Evolutionary conservation across 2,888 invertebrate species (phyloP), one percentile per base, ranked within the genome.

Genomic region (Cosmia pyralina): DNA sequence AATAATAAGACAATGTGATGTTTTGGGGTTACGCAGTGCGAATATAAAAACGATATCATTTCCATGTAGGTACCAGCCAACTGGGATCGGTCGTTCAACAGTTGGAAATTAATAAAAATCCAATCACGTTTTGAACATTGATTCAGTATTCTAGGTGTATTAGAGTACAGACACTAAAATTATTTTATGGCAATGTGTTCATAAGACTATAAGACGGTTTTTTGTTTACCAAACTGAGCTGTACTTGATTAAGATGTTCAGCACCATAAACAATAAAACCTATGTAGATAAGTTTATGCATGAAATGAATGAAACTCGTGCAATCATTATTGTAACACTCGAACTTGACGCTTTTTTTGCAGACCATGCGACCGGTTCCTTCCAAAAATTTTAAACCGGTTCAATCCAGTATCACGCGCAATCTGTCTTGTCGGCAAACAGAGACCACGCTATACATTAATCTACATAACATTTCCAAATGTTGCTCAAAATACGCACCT

Each of bases 301-400:
- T n/a, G n/a, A n/a, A n/a, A 11, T 41, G 10, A 17, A 41, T 28
- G 44, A 22, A 55, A 55, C 63, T 22, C 28, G n/a, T 72, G 57
- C 28, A 52, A 41, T 66, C 17, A 75, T 64, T 46, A 55, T n/a
- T 48, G 64, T 46, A 48, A 69, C 48, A 60, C 10, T 64, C 48
- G 15, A 44, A 58, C 75, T 79, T 75, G 55, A 75, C 77, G 46
- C 34, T 41, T 64, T 79, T 63, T 82, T 77, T 72, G 72, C 67
- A 58, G 55, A 50, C 68, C 66, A 46, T 68, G 50, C 74, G 65
- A 86, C 85, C 77, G 79, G 86, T 86, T 81, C 55, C 68, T 53
- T 75, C 82, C 70, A 72, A 84, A 84, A 79, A 8, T 82, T 78
- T 34, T 67, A 78, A 87, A 88, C 88, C 84, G 77, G 87, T 88